Evolutionary conservation across 2,797 vertebrate genomes (phyloP).

Genomic region (Salarias fasciatus): DNA sequence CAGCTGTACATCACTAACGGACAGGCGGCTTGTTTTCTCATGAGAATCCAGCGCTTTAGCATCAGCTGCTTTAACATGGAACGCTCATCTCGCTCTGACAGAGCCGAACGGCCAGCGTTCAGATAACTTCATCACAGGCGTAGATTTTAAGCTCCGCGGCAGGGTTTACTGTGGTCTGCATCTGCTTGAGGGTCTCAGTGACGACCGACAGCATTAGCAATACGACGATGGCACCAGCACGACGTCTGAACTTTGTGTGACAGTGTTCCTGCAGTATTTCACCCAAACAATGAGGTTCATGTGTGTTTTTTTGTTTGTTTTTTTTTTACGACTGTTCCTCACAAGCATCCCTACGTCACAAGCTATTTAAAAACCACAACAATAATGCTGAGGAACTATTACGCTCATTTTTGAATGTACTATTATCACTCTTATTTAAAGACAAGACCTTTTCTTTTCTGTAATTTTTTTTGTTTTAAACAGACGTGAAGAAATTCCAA

Average conservation of each 20-base stretch:
- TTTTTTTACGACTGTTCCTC: no score
- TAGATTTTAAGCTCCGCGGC: constrained; percentile 16
- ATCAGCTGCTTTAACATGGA: constrained; percentile 11
- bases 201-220: constrained; percentile 44
- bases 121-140: background rate
- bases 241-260: constrained; percentile 43
- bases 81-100: constrained; percentile 33
- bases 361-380: constrained; percentile 80
- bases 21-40: constrained; percentile 29
- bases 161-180: constrained; percentile 18
- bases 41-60: constrained; percentile 38
- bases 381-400: constrained; percentile 77
- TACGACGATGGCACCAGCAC: constrained; percentile 55
- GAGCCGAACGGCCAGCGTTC: constrained; percentile 3
- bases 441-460: constrained; percentile 70
- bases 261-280: constrained; percentile 55
- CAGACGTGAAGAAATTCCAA: constrained; percentile 71
- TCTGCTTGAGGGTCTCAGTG: constrained; percentile 37
- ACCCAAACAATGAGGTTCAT: constrained; percentile 39
- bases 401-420: constrained; percentile 84
- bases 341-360: constrained; percentile 64
- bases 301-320: no score
- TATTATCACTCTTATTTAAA: constrained; percentile 85
- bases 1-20: constrained; percentile 42
- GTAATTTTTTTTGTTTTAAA: constrained; percentile 79